phyloP scores from a whole-genome alignment of 2,113 vertebrate genomes.

The Perca schrenkii region DNA sequence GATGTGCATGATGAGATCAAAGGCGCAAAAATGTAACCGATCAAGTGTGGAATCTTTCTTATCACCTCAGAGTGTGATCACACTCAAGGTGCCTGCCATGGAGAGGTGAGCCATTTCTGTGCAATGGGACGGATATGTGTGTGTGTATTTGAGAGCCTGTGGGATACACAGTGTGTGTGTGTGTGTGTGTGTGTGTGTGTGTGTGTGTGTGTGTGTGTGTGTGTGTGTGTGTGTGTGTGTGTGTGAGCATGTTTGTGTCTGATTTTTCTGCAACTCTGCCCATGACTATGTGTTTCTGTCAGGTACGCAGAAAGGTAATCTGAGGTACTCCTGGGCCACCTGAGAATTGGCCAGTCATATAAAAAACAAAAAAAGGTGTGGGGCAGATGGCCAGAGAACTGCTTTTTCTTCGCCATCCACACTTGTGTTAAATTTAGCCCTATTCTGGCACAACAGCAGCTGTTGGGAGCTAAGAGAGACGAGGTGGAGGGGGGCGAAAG shows the following conservation, averaged over 20 bases:
- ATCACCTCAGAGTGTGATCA: conserved; percentile 51
- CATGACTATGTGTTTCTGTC: not conserved
- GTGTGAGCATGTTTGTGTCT: not conserved
- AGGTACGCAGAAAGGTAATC: conserved; percentile 40
- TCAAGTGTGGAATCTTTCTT: conserved; percentile 58
- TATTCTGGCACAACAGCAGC: conserved; percentile 75
- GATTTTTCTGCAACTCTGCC: conserved; percentile 11
- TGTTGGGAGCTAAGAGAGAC: conserved; percentile 64
- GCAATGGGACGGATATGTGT: not conserved
- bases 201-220: not conserved
- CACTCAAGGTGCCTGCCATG: conserved; percentile 27
- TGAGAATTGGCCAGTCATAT: conserved; percentile 35
- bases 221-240: not conserved
- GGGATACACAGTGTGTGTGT: not conserved
- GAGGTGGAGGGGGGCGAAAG: conserved; percentile 32
- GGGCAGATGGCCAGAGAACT: conserved; percentile 67
- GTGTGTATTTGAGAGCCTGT: not conserved
- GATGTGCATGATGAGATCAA: conserved; percentile 71
- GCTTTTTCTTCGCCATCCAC: conserved; percentile 62
- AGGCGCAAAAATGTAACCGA: conserved; percentile 66
- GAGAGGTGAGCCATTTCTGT: conserved; percentile 22
- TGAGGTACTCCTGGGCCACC: conserved; percentile 40
- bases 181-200: not conserved
- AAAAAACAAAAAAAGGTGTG: conserved; percentile 36
- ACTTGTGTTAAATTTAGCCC: conserved; percentile 77